Evolutionary conservation across 2,888 invertebrate species (phyloP), one percentile per base, ranked within the genome.

Genomic region (Achlya flavicornis): DNA sequence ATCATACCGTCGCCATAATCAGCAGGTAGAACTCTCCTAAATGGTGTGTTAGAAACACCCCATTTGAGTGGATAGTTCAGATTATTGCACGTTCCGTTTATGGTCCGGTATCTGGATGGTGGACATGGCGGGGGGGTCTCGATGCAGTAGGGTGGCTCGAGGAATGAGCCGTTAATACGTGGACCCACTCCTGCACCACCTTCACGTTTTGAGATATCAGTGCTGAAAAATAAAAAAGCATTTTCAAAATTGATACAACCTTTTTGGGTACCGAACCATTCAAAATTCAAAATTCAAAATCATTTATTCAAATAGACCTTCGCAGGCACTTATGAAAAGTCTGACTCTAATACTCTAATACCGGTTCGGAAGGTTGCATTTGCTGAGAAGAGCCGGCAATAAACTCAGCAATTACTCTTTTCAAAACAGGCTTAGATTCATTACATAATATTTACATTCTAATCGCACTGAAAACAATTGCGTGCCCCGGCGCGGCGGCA

Each of bases 81-180:
- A 83, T 96, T 97, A 82, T 98, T 98, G 84, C 98, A 98, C 4
- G 95, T 95, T 0, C 98, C 98, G 74, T 97, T 96, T 48, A 95
- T 92, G 0, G 94, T 94, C 19, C 98, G 91, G 83, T 96, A 98
- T 74, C 93, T 95, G 26, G 90, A 86, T 66, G 83, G 83, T 11
- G 81, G 73, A 65, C 95, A 95, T 0, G 89, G 84, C 0, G 88
- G 77, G 0, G 83, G 75, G 0, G 73, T 66, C 19, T 77, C 73
- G 16, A 66, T 53, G 70, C 89, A 92, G 80, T 92, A 92, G 0
- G 74, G 74, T 0, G 89, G 91, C 71, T 85, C 85, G 0, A 81
- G 70, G 77, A 90, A 84, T 0, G 84, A 79, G 1, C 84, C 89
- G 71, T 84, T 88, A 60, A 87, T 85, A 0, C 75, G 63, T 2